Percentiles rank a stretch among this genome's conserved stretches.
These are phyloP conservation scores for Dasypolia templi DNA, from an alignment of 2,888 invertebrate species.

Conservation along the genomic window DNA sequence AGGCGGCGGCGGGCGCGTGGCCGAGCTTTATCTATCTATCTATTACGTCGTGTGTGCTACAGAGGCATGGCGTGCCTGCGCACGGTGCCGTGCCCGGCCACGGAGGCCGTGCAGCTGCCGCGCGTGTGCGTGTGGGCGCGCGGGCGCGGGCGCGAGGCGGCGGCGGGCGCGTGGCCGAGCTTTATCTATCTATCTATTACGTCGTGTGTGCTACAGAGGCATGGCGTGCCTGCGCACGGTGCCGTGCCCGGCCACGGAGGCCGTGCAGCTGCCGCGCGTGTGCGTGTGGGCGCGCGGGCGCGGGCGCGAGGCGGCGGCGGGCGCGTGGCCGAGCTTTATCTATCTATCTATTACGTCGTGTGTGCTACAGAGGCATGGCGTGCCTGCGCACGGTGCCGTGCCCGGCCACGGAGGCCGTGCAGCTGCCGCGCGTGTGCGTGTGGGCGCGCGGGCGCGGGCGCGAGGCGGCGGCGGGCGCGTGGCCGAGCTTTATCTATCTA, in stretches of 20 bases:
- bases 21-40: too few relatives aligned
- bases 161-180: constrained; percentile 97
- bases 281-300: constrained; percentile 96
- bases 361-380: constrained; percentile 95
- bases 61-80: constrained; percentile 96
- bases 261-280: constrained; percentile 94
- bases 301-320: constrained; percentile 94
- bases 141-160: constrained; percentile 94
- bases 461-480: constrained; percentile 94
- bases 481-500: constrained; percentile 99
- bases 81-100: constrained; percentile 94
- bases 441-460: constrained; percentile 96
- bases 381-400: constrained; percentile 95
- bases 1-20: constrained; percentile 96
- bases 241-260: constrained; percentile 95
- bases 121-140: constrained; percentile 96
- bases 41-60: too few relatives aligned
- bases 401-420: constrained; percentile 95
- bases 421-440: constrained; percentile 95
- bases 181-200: too few relatives aligned
- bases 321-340: constrained; percentile 98
- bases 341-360: too few relatives aligned
- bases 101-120: constrained; percentile 95
- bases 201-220: constrained; percentile 93
- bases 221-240: constrained; percentile 95